These are phyloP conservation scores for Gambelia wislizenii DNA, from an alignment of 2,797 vertebrate species.

Conservation along the genomic window DNA sequence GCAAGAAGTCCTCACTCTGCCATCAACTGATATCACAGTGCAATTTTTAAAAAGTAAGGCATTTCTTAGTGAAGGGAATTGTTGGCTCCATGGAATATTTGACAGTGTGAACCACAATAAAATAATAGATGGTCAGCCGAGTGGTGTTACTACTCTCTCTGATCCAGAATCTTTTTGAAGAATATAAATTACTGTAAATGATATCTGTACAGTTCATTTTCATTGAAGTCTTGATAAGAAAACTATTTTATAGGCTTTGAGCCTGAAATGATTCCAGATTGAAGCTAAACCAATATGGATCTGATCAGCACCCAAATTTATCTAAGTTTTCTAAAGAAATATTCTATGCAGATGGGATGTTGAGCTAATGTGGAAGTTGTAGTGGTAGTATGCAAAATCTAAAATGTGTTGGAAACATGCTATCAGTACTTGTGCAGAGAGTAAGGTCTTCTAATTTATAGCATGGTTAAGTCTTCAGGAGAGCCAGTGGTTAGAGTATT, in stretches of 20 bases:
- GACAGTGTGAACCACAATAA: neutral
- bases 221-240: neutral
- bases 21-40: neutral
- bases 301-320: neutral
- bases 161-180: neutral
- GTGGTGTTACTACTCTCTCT: neutral
- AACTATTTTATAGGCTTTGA: neutral
- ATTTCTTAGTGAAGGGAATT: neutral
- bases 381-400: neutral
- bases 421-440: neutral
- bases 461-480: neutral
- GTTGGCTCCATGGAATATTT: neutral
- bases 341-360: neutral
- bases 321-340: neutral
- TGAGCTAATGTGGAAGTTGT: neutral
- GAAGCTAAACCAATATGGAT: neutral
- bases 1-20: neutral
- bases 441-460: neutral
- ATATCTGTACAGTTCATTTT: neutral
- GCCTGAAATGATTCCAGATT: neutral
- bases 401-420: neutral
- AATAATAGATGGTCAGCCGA: neutral
- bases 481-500: too few species aligned
- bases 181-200: neutral
- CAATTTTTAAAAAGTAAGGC: neutral